These are phyloP conservation scores for Cassiopea xamachana DNA, from an alignment of 30 jellyfish, hydroid and myxozoan species.

Conservation along the genomic window DNA sequence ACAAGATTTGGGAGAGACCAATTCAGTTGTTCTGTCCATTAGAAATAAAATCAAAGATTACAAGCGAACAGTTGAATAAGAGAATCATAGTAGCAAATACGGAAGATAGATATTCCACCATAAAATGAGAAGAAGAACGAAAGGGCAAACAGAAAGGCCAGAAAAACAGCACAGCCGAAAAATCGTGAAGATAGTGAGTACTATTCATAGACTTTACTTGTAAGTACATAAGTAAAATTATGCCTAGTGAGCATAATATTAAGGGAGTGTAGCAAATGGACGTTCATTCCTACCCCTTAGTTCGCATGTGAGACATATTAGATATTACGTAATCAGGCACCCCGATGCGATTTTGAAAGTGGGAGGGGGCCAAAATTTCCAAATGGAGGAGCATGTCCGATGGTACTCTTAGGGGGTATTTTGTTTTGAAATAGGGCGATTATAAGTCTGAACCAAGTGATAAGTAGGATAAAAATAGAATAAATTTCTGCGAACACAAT, in stretches of 20 bases:
- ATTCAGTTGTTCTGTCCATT: conserved; percentile 8
- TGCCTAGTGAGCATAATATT: background rate
- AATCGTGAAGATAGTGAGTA: background rate
- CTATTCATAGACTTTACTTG: background rate
- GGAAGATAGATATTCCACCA: background rate
- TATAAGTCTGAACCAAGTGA: too few species aligned
- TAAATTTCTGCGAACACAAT: too few species aligned
- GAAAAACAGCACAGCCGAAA: background rate
- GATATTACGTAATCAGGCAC: too few species aligned
- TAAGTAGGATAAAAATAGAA: too few species aligned
- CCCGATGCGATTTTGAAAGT: too few species aligned
- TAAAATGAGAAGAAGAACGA: background rate
- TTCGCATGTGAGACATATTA: too few species aligned
- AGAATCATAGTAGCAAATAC: conserved; percentile 5
- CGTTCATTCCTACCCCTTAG: too few species aligned
- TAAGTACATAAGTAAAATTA: background rate
- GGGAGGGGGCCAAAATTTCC: too few species aligned
- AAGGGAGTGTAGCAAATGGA: conserved; percentile 9
- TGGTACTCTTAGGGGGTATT: too few species aligned
- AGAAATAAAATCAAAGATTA: conserved; percentile 9
- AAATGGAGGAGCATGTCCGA: too few species aligned
- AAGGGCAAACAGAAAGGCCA: background rate
- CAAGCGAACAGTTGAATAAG: background rate
- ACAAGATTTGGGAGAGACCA: conserved; percentile 35
- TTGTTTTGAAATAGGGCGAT: too few species aligned